A percentile compares a stretch with the other conserved stretches of the same genome.
Evolutionary conservation across 2,113 vertebrate genomes (phyloP).

Genomic region (Chaetops frenatus): DNA sequence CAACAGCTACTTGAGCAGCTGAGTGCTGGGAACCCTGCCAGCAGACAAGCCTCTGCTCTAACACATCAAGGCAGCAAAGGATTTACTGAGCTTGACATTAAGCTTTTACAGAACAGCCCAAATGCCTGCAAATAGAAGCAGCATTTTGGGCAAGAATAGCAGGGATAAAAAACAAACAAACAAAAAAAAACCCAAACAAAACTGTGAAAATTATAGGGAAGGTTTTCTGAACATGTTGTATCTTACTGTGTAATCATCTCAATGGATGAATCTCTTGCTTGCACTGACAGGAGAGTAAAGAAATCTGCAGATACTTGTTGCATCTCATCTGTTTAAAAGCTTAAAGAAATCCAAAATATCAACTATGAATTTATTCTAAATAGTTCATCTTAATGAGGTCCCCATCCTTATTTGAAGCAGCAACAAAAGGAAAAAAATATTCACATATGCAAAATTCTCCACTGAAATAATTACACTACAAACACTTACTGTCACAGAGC

Average conservation of each 20-base stretch:
- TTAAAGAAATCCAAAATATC: neutral
- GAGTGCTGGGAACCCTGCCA: neutral
- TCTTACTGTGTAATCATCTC: neutral
- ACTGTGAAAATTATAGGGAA: constrained; percentile 24
- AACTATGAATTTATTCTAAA: neutral
- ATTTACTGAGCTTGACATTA: neutral
- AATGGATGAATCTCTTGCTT: neutral
- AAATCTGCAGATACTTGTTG: neutral
- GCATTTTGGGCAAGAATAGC: neutral
- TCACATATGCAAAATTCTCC: neutral
- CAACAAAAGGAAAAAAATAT: neutral
- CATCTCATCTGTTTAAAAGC: neutral
- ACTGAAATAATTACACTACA: neutral
- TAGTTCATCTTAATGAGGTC: neutral
- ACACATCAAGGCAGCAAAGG: neutral
- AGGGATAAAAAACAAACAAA: accelerated
- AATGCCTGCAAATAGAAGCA: constrained; percentile 6
- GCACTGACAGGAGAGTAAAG: neutral
- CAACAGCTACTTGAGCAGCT: neutral
- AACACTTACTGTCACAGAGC: constrained; percentile 24
- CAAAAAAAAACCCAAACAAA: neutral
- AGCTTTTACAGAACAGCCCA: neutral
- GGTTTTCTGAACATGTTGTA: neutral
- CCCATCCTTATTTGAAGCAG: neutral
- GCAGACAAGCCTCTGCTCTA: neutral